Percentiles rank a stretch among this genome's conserved stretches.
Evolutionary conservation across 2,113 vertebrate species (phyloP).

Genomic region (Salvator merianae): DNA sequence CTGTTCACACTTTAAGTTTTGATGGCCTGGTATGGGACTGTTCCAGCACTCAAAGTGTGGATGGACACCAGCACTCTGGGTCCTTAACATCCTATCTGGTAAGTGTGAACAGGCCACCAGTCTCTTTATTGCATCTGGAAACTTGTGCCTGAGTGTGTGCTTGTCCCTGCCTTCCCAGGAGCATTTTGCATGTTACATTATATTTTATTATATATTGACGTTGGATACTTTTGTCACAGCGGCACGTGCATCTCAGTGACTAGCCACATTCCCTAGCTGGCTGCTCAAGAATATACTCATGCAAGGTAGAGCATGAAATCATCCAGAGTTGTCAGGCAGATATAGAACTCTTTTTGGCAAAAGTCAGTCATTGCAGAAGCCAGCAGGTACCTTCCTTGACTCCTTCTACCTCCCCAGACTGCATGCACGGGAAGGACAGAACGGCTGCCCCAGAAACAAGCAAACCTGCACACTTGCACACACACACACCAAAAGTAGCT

Average conservation of each 20-base stretch:
- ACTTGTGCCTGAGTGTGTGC: no score
- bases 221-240: not conserved
- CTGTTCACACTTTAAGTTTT: no score
- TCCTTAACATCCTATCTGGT: not conserved
- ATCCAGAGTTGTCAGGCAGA: not conserved
- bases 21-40: no score
- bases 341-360: not conserved
- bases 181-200: not conserved
- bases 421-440: not conserved
- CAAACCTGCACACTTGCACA: not conserved
- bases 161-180: not conserved
- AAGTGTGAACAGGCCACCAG: not conserved
- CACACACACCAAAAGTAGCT: not conserved
- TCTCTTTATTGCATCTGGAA: not conserved
- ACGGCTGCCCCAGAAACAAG: not conserved
- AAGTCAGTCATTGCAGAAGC: no score
- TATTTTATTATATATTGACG: not conserved
- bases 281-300: not conserved
- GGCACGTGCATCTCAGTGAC: no score
- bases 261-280: not conserved
- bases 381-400: not conserved
- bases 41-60: no score
- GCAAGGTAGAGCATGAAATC: not conserved
- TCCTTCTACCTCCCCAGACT: not conserved
- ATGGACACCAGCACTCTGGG: no score